Conservation (phyloP, 1,140 invertebrate species). For the Episyrphus balteatus region DNA sequence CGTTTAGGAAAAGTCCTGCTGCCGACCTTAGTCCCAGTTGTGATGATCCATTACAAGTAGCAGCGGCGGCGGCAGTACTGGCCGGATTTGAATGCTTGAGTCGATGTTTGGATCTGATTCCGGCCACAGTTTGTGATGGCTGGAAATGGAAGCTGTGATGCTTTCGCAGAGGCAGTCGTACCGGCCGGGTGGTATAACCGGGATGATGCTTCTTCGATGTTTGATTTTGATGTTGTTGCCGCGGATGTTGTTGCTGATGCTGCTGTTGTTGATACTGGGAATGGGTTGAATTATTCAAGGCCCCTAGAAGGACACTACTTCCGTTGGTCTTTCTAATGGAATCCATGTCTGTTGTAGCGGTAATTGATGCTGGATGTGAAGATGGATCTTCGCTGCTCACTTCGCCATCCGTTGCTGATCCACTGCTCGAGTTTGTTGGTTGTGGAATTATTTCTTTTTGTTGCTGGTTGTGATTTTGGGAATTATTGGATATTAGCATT, state of each 20-base stretch:
- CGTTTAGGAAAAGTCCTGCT: constrained; percentile 9
- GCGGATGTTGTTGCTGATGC: constrained; percentile 31
- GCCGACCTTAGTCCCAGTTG: no score
- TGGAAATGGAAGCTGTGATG: constrained; percentile 58
- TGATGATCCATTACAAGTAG: no score
- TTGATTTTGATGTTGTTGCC: constrained; percentile 23
- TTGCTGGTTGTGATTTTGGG: no score
- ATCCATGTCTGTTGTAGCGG: not conserved
- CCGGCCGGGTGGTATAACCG: constrained; percentile 40
- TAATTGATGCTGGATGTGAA: constrained; percentile 15
- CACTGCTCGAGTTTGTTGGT: no score
- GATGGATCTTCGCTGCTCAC: no score
- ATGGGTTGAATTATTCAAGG: no score
- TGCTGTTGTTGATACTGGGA: constrained; percentile 32
- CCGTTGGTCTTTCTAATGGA: constrained; percentile 15
- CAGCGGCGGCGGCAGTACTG: constrained; percentile 10
- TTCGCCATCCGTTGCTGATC: no score
- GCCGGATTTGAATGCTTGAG: constrained; percentile 18
- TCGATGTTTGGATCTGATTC: constrained; percentile 23
- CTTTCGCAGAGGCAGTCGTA: constrained; percentile 50
- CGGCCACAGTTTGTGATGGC: constrained; percentile 38
- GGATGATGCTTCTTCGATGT: constrained; percentile 13
- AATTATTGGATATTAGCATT: no score
- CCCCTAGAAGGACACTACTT: constrained; percentile 11
- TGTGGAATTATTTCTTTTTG: no score